Evolutionary conservation across 2,113 vertebrate species (phyloP), one percentile per base, ranked within the genome.

Genomic region (Telmatochromis brichardi): DNA sequence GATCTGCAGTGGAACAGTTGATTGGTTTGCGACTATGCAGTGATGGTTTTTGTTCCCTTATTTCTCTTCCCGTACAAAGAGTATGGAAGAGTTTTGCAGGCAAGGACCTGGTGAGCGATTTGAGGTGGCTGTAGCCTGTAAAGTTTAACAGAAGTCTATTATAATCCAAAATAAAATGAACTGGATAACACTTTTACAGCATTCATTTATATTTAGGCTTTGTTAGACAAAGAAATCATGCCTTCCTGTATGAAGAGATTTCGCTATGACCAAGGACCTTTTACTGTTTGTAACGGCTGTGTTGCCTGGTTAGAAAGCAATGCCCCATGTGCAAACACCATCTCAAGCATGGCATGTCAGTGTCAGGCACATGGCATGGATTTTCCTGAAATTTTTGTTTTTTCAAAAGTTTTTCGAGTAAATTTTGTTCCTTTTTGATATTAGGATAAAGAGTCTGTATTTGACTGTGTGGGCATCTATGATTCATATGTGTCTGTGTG

Each of bases 1-100:
- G 40, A 73, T 45, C 68, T 73, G 8, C 21, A 42, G 0, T 47
- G n/a, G 0, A 76, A 76, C 15, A 28, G 13, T 26, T 76, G 68
- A 76, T 19, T 76, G 14, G 40, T 76, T 28, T 73, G 2, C 6
- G 23, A 47, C 40, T 71, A 9, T 47, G 40, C 21, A 35, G 9
- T 3, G 5, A 35, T 65, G 33, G 60, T 65, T 35, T 63, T 65
- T 65, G 15, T 65, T 65, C 9, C 31, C 4, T 63, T 35, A 63
- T 35, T 63, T 63, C 31, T 63, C 58, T 63, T 35, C 28, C 60
- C n/a, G 33, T 65, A 11, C 40, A 76, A 28, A 28, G 23, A 76
- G 23, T 50, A 28, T 76, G 6, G 45, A 50, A 28, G 40, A 17
- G 71, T 50, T 31, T 31, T 50, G 42, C 6, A 19, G 14, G 9